Evolutionary conservation across 2,888 invertebrate genomes (phyloP), one percentile per base, ranked within the genome.

Genomic region (Carcina quercana): DNA sequence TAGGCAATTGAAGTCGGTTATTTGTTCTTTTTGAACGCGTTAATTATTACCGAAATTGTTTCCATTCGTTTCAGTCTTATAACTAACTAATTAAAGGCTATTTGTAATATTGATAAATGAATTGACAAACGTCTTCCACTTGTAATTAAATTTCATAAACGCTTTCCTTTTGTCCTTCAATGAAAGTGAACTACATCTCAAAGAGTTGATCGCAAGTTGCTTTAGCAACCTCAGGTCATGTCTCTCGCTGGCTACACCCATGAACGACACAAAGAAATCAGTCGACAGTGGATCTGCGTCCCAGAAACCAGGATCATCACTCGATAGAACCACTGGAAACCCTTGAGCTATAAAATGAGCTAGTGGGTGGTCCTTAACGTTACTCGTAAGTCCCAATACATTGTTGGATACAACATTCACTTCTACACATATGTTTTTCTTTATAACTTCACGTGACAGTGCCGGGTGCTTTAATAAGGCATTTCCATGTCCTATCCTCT

Each of bases 241-340:
- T 11, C 85, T 73, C 19, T 83, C 82, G 14, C 90, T 90, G 13
- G 92, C 90, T 14, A 93, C 88, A 0, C 89, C 92, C 60, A 93
- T 83, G 49, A 94, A 94, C 0, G 91, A 89, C 24, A 91, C 87
- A 57, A 93, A 94, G 58, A 90, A 91, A 53, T 95, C 94, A 47
- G 92, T 90, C 29, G 91, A 89, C 5, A 94, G 59, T 0, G 88
- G 91, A 29, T 85, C 83, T 0, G 91, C 88, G 10, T 88, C 89
- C 93, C 93, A 94, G 19, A 90, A 84, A 0, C 91, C 90, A 0
- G 93, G 93, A 64, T 94, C 93, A 50, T 94, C 94, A 47, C 91
- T 91, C 0, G 92, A 89, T 17, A 94, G 72, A 0, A 94, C 89
- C 0, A 93, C 85, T 0, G 94, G 92, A 55, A 88, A 86, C 15